A percentile compares a stretch with the other conserved stretches of the same genome.
These are phyloP conservation scores for Erythrocercus mccallii DNA, from an alignment of 2,113 vertebrate genomes.

Conservation along the genomic window DNA sequence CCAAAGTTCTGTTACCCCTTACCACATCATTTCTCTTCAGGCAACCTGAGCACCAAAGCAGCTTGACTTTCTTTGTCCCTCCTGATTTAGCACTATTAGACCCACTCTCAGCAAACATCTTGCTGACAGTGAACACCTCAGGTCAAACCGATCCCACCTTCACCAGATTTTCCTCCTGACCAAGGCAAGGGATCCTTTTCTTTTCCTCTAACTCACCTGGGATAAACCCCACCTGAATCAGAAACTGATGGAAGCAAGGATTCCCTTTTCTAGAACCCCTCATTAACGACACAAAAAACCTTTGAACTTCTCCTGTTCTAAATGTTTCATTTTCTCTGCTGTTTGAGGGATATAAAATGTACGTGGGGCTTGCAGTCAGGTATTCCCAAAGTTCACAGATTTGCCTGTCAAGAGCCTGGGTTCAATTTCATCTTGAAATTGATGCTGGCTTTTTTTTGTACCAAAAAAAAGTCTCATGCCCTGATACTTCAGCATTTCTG, in stretches of 20 bases:
- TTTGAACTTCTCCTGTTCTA: not conserved
- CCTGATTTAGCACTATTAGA: not conserved
- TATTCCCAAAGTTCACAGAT: not conserved
- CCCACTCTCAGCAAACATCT: not conserved
- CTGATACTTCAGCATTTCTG: not conserved
- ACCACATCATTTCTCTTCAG: not conserved
- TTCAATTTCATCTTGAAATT: not conserved
- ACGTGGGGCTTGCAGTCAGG: not conserved
- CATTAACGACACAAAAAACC: not conserved
- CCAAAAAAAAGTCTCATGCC: not conserved
- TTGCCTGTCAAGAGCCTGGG: not conserved
- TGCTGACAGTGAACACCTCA: not conserved
- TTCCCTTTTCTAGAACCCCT: not conserved
- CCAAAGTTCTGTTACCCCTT: not conserved
- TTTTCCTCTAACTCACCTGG: too few relatives aligned
- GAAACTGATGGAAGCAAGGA: not conserved
- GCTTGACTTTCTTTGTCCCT: not conserved
- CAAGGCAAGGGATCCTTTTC: not conserved
- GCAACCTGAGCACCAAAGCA: not conserved
- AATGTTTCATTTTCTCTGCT: not conserved
- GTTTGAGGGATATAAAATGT: not conserved
- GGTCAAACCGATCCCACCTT: not conserved
- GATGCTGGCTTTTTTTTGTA: not conserved
- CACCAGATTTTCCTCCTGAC: not conserved
- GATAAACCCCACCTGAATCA: not conserved